Conservation (phyloP, 2,888 invertebrate genomes). For the Orthonevra nobilis region DNA sequence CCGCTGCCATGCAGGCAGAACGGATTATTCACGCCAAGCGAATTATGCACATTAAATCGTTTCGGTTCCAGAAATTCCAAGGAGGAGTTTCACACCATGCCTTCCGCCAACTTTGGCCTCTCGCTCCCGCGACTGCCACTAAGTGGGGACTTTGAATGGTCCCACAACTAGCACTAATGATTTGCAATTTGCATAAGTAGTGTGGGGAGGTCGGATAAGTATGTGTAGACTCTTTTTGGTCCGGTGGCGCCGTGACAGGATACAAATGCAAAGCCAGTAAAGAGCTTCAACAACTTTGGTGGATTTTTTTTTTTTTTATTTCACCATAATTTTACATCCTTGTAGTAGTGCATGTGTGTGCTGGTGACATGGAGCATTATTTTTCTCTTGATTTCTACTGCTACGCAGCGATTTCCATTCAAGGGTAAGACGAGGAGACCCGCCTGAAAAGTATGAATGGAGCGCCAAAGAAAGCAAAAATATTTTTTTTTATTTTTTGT, state of each 20-base stretch:
- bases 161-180: slow-evolving; percentile 61
- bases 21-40: slow-evolving; percentile 59
- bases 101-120: slow-evolving; percentile 1
- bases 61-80: slow-evolving; percentile 25
- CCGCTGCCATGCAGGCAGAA: slow-evolving; percentile 29
- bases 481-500: slow-evolving; percentile 29
- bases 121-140: slow-evolving; percentile 6
- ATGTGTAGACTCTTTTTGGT: slow-evolving; percentile 12
- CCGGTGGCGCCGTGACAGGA: slow-evolving; percentile 17
- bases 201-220: background rate
- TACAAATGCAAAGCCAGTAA: slow-evolving; percentile 6
- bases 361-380: slow-evolving; percentile 56
- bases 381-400: background rate
- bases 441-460: too few species aligned
- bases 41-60: slow-evolving; percentile 58
- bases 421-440: slow-evolving; percentile 36
- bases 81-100: background rate
- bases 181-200: slow-evolving; percentile 66
- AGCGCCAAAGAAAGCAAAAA: slow-evolving; percentile 12
- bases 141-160: slow-evolving; percentile 32
- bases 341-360: slow-evolving; percentile 59
- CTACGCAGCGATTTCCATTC: slow-evolving; percentile 13
- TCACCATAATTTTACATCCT: background rate
- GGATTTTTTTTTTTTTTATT: slow-evolving; percentile 6
- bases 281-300: slow-evolving; percentile 56